These are phyloP conservation scores for Scomberomorus guttatus DNA, from an alignment of 2,797 vertebrate genomes.

Conservation along the genomic window DNA sequence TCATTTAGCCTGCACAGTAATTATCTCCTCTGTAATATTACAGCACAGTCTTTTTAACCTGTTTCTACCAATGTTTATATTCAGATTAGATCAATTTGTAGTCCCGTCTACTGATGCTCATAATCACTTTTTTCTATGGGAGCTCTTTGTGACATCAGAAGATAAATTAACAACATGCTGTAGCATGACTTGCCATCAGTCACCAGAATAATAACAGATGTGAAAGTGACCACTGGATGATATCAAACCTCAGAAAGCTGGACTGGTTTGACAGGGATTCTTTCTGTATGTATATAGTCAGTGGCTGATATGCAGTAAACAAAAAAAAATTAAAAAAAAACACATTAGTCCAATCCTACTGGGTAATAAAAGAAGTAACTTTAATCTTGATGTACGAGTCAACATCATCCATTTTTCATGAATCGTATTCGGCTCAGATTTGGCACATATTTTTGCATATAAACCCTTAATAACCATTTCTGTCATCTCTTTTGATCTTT, in stretches of 20 bases:
- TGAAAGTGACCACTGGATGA: neutral
- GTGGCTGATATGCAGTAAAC: constrained; percentile 6
- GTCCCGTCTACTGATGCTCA: too few relatives aligned
- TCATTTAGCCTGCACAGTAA: neutral
- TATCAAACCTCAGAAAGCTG: neutral
- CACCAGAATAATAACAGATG: too few relatives aligned
- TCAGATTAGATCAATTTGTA: too few relatives aligned
- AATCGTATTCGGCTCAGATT: constrained; percentile 5
- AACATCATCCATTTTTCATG: constrained; percentile 59
- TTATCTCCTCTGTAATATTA: neutral
- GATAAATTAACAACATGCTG: too few relatives aligned
- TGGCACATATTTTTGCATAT: constrained; percentile 8
- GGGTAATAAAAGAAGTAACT: constrained; percentile 40
- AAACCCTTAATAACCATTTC: constrained; percentile 8
- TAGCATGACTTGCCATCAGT: too few relatives aligned
- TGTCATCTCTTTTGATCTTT: constrained; percentile 21
- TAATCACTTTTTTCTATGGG: too few relatives aligned
- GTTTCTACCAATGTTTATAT: too few relatives aligned
- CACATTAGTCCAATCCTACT: constrained; percentile 6
- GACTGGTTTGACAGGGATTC: too few relatives aligned
- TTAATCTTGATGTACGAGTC: constrained; percentile 36
- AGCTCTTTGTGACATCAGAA: too few relatives aligned
- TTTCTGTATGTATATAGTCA: too few relatives aligned
- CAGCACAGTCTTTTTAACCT: too few relatives aligned
- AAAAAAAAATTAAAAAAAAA: constrained; percentile 22